Percentiles rank a stretch among this genome's conserved stretches.
Conservation (phyloP, 2,797 vertebrate species). For the Esox lucius region DNA sequence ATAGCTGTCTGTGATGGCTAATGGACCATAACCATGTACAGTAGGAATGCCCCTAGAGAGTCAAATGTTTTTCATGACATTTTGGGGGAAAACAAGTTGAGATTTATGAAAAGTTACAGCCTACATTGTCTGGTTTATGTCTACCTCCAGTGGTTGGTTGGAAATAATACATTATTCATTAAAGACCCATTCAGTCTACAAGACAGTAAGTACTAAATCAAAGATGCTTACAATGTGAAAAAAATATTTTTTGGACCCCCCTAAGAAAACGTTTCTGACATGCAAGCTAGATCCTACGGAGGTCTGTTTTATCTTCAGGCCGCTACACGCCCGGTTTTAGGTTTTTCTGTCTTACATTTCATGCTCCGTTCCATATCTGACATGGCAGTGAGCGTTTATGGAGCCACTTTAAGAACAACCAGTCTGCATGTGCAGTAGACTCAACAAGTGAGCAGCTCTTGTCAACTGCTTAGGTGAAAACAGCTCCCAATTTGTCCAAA, state of each 20-base stretch:
- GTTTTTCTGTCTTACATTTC: neutral
- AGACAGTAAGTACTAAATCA: neutral
- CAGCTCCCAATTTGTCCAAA: neutral
- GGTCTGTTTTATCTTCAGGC: neutral
- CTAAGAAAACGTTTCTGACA: neutral
- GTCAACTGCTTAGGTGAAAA: neutral
- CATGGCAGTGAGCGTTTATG: neutral
- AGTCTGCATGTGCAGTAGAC: neutral
- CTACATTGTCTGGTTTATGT: neutral
- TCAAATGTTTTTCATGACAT: neutral
- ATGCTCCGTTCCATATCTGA: neutral
- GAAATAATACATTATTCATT: neutral
- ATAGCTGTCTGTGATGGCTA: neutral
- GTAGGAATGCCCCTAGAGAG: neutral
- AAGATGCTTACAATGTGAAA: neutral
- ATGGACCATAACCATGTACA: neutral
- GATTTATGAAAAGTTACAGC: neutral
- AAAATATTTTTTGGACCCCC: neutral
- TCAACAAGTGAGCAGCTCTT: neutral
- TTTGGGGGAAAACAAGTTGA: neutral
- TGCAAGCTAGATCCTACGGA: neutral
- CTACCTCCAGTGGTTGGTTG: conserved; percentile 24
- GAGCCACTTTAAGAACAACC: neutral
- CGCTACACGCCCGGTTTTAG: neutral
- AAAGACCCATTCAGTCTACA: neutral